phyloP scores from a whole-genome alignment of 2,113 vertebrate species.

The Bolborhynchus lineola region DNA sequence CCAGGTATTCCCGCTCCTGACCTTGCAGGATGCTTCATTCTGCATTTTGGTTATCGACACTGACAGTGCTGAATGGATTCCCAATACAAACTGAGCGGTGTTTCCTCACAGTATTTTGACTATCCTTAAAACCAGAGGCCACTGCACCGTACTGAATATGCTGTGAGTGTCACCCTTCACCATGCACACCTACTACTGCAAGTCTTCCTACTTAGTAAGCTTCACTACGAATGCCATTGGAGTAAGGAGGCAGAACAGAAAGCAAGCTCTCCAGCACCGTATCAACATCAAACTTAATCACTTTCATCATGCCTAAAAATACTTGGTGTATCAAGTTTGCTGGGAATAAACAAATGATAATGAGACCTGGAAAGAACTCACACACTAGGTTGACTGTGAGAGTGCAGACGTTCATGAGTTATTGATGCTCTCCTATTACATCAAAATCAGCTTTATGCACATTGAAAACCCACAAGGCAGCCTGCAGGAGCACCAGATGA shows the following conservation, averaged over 20 bases:
- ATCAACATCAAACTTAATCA: background rate
- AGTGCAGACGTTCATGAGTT: background rate
- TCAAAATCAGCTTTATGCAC: background rate
- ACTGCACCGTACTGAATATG: fast-evolving
- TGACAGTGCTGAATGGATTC: background rate
- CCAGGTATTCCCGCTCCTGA: background rate
- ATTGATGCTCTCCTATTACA: background rate
- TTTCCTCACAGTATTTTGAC: background rate
- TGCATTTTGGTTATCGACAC: background rate
- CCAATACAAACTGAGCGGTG: background rate
- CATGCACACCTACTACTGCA: background rate
- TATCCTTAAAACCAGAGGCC: background rate
- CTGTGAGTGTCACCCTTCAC: background rate
- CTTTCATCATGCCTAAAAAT: conserved; percentile 39
- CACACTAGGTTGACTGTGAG: background rate
- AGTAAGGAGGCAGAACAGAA: background rate
- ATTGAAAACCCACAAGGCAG: background rate
- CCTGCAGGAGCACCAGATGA: background rate
- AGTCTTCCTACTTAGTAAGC: background rate
- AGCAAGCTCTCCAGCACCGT: background rate
- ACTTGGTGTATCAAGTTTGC: background rate
- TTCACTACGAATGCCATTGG: background rate
- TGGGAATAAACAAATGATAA: conserved; percentile 40
- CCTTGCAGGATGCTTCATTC: background rate
- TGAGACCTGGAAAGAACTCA: conserved; percentile 23